Base-by-base conservation (phyloP, 1,140 invertebrate species). In the Ephestia elutella region DNA sequence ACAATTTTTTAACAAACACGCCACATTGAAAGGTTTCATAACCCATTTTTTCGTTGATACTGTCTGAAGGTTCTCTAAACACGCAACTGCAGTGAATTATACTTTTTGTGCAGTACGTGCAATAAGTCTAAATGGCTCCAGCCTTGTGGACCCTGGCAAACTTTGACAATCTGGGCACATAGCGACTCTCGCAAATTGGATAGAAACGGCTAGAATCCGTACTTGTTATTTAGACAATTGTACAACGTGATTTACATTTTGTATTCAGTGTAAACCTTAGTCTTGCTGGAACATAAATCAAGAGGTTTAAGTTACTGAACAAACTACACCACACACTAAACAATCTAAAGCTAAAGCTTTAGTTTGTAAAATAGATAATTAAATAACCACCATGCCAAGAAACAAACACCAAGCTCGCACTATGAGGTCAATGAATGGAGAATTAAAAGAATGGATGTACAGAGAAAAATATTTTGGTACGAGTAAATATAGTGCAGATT, bases 81-180 rank as follows among this genome's bases (percentile, higher is more conserved):
- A 15, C 9, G 32, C 32, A 25, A 13, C 38, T 15, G 38, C 38
- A 44, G n/a, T 44, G 10, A 44, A 44, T 5, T 44, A 44, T 17
- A 15, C 13, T 44, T 44, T 44, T 44, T 44, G 38, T 44, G 38
- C 38, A 44, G 2, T 44, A 44, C 38, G 38, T 44, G 38, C 38
- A 15, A 15, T 44, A 44, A 44, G 15, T 44, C 38, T 13, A 3
- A 44, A 44, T 11, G 11, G 32, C 11, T 38, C 38, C 38, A 44
- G 38, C n/a, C 32, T 38, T 49, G 56, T 32, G 15, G 28, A 56
- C 38, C 48, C 56, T 44, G 56, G 56, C 32, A 59, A 59, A 63
- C 57, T 63, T 63, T 48, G 57, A 48, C 50, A 63, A 63, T 59
- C 62, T 57, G 56, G 49, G 54, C 62, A 63, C 62, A 63, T 59